These are phyloP conservation scores for Trinectes maculatus DNA, from an alignment of 2,113 vertebrate species.

Conservation along the genomic window DNA sequence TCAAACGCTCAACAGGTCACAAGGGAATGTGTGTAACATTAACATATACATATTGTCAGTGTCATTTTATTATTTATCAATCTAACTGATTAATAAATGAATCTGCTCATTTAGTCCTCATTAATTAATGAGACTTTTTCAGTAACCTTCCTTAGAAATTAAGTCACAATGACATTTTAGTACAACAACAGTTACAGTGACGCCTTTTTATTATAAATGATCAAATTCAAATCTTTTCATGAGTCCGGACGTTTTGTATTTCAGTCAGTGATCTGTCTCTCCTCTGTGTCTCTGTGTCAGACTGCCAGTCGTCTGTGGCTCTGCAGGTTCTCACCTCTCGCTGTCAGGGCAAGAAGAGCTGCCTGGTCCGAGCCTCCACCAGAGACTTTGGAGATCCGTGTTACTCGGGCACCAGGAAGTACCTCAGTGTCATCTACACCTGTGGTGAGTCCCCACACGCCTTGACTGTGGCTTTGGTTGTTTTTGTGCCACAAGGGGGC, in stretches of 20 bases:
- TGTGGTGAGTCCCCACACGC: conserved; percentile 83
- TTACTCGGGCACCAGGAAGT: conserved; percentile 89
- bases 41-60: too few species aligned
- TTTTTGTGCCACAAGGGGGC: conserved; percentile 61
- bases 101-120: too few species aligned
- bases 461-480: background rate
- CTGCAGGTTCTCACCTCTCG: conserved; percentile 85
- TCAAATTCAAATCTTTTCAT: too few species aligned
- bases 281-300: conserved; percentile 62
- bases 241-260: too few species aligned
- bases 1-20: conserved; percentile 4
- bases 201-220: too few species aligned
- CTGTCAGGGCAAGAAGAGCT: conserved; percentile 89
- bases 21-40: too few species aligned
- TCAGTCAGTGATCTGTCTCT: background rate
- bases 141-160: too few species aligned
- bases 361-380: conserved; percentile 85
- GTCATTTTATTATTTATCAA: too few species aligned
- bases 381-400: conserved; percentile 91
- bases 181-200: too few species aligned
- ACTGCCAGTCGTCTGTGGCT: conserved; percentile 86
- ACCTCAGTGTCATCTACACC: conserved; percentile 91
- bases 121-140: too few species aligned
- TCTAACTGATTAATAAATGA: too few species aligned
- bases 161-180: too few species aligned